Conservation (phyloP, 2,888 invertebrate species). For the Andrena marginata region DNA sequence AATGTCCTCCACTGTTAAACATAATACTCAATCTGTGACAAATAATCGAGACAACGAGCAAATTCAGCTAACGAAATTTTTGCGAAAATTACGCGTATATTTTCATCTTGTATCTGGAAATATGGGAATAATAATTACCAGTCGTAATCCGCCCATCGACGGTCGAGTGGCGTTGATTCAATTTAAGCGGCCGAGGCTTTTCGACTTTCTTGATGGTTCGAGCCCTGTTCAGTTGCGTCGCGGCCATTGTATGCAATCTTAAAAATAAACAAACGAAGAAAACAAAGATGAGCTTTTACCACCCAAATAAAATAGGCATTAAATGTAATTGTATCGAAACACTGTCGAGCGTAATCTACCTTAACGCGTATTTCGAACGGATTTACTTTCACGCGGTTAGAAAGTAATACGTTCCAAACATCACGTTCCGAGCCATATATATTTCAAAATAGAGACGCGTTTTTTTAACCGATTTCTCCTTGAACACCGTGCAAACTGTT, state of each 20-base stretch:
- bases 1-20: slow-evolving; percentile 88
- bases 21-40: slow-evolving; percentile 17
- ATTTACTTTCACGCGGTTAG: slow-evolving; percentile 22
- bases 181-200: slow-evolving; percentile 90
- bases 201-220: slow-evolving; percentile 91
- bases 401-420: background rate
- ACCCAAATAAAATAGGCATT: background rate
- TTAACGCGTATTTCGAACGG: background rate
- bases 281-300: slow-evolving; percentile 1
- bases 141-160: slow-evolving; percentile 83
- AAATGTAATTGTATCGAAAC: background rate
- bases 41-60: background rate
- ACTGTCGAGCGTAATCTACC: background rate
- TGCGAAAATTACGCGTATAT: background rate
- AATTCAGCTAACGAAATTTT: background rate
- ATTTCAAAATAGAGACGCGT: background rate
- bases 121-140: slow-evolving; percentile 68
- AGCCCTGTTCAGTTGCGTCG: slow-evolving; percentile 81
- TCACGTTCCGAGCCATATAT: background rate
- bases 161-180: slow-evolving; percentile 81
- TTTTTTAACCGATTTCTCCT: slow-evolving; percentile 28
- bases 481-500: background rate
- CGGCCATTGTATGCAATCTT: slow-evolving; percentile 77
- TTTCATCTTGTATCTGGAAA: background rate
- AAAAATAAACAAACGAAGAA: slow-evolving; percentile 13